A percentile compares a stretch with the other conserved stretches of the same genome.
Conservation (phyloP, 2,888 invertebrate species). For the Hoplodrina ambigua region DNA sequence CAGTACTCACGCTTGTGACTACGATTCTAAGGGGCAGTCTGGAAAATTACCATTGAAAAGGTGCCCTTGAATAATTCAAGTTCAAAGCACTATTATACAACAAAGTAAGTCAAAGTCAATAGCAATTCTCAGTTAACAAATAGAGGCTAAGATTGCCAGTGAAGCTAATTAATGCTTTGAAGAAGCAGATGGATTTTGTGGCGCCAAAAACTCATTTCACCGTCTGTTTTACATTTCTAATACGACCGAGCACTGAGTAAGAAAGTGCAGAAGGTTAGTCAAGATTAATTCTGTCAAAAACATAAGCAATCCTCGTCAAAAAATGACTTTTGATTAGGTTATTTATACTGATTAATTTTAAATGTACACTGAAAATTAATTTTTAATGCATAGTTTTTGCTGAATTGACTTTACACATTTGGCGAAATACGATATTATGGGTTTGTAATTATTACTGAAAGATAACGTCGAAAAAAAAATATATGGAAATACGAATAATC, state of each 20-base stretch:
- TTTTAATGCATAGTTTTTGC: no score
- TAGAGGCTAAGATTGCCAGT: constrained; percentile 65
- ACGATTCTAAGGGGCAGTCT: no score
- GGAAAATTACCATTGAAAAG: constrained; percentile 8
- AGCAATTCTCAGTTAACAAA: constrained; percentile 62
- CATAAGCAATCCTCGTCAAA: no score
- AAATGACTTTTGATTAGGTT: no score
- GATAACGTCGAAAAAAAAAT: no score
- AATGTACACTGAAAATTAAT: no score
- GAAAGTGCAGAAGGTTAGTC: constrained; percentile 26
- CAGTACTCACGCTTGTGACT: no score
- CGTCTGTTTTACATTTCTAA: constrained; percentile 85
- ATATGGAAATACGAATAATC: no score
- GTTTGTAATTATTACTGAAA: no score
- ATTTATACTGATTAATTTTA: no score
- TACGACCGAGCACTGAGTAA: constrained; percentile 54
- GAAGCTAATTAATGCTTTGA: constrained; percentile 74
- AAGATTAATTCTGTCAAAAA: background rate
- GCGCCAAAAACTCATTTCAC: constrained; percentile 81
- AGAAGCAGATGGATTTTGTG: constrained; percentile 72
- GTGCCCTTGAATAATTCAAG: constrained; percentile 33
- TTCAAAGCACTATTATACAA: constrained; percentile 46
- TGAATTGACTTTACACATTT: no score
- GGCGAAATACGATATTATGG: no score
- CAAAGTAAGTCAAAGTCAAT: constrained; percentile 53